Conservation (phyloP, 2,888 invertebrate species). For the Scotopteryx bipunctaria region DNA sequence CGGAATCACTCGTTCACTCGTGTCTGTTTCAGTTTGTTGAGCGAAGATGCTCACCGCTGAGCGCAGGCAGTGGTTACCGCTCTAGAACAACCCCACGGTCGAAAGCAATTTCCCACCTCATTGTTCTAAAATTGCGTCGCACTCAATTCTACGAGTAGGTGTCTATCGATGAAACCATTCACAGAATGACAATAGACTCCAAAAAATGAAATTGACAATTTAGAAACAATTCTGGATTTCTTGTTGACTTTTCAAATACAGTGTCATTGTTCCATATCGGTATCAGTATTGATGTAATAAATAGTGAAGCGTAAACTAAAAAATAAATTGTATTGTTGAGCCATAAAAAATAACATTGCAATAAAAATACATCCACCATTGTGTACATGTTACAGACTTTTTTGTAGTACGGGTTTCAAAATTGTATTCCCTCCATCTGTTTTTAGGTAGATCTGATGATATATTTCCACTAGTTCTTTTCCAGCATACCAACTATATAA, state of each 20-base stretch:
- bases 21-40: background rate
- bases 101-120: conserved; percentile 72
- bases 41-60: conserved; percentile 23
- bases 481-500: too few species aligned
- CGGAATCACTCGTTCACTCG: background rate
- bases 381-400: too few species aligned
- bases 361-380: too few species aligned
- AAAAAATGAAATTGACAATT: conserved; percentile 44
- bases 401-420: too few species aligned
- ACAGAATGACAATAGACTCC: conserved; percentile 52
- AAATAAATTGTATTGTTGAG: too few species aligned
- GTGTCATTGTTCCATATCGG: too few species aligned
- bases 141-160: conserved; percentile 43
- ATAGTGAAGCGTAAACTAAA: too few species aligned
- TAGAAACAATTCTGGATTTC: conserved; percentile 4
- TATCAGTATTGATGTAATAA: too few species aligned
- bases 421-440: too few species aligned
- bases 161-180: conserved; percentile 51
- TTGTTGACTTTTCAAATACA: background rate
- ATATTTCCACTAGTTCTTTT: too few species aligned
- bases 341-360: too few species aligned
- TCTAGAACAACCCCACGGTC: conserved; percentile 34
- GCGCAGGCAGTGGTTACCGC: conserved; percentile 30
- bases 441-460: too few species aligned
- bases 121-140: conserved; percentile 73